Evolutionary conservation across 2,797 vertebrate species (phyloP).

Genomic region (Smutsia gigantea): DNA sequence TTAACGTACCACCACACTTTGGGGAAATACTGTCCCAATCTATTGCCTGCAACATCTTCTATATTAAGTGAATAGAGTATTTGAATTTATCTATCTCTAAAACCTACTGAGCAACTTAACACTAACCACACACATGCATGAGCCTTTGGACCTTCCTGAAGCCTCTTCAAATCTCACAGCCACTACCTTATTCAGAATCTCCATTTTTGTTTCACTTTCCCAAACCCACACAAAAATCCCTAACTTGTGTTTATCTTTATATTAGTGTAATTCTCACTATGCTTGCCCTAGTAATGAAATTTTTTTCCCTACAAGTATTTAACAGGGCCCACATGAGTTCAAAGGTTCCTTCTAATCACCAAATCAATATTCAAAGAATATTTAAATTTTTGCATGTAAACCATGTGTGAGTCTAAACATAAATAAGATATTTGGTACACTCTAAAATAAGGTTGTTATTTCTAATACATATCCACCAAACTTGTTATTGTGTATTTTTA

Average conservation of each 20-base stretch:
- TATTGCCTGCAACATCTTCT: not conserved
- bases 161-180: not conserved
- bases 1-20: not conserved
- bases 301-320: not conserved
- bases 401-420: not conserved
- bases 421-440: slow-evolving; percentile 27
- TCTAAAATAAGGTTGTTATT: slow-evolving; percentile 32
- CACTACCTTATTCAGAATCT: not conserved
- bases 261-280: not conserved
- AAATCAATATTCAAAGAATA: slow-evolving; percentile 39
- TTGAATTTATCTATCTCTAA: slow-evolving; percentile 43
- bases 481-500: slow-evolving; percentile 3
- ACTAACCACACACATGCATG: not conserved
- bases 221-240: slow-evolving; percentile 28
- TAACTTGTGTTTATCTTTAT: not conserved
- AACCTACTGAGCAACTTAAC: not conserved
- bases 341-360: not conserved
- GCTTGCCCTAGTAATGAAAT: not conserved
- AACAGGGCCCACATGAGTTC: not conserved
- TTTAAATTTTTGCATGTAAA: slow-evolving; percentile 4
- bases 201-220: slow-evolving; percentile 25
- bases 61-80: not conserved
- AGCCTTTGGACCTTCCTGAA: not conserved
- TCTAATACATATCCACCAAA: slow-evolving; percentile 3
- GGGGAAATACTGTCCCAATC: not conserved